Evolutionary conservation across 2,113 vertebrate genomes (phyloP).

Genomic region (Oryzias curvinotus): DNA sequence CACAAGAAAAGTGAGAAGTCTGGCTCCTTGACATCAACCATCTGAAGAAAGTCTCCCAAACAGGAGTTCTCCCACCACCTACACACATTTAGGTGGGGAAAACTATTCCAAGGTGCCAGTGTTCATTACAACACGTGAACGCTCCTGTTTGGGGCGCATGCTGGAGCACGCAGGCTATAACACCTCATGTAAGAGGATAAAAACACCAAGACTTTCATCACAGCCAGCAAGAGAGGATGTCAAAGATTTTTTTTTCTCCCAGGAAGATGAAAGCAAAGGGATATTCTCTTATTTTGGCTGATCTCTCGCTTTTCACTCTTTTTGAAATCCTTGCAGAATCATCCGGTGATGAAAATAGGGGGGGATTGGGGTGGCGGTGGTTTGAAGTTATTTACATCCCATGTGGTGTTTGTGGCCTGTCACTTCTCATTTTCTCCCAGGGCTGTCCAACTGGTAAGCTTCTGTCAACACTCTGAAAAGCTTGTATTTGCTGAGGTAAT

Average conservation of each 20-base stretch:
- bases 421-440: slow-evolving; percentile 71
- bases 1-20: neutral
- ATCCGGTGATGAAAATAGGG: slow-evolving; percentile 40
- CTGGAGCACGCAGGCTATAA: slow-evolving; percentile 25
- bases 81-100: slow-evolving; percentile 43
- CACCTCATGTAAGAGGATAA: slow-evolving; percentile 76
- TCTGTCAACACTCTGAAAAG: slow-evolving; percentile 67
- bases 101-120: slow-evolving; percentile 27
- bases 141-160: neutral
- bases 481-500: slow-evolving; percentile 72
- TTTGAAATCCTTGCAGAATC: slow-evolving; percentile 67
- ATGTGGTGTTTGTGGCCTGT: slow-evolving; percentile 71
- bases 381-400: slow-evolving; percentile 72
- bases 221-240: slow-evolving; percentile 65
- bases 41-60: neutral
- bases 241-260: slow-evolving; percentile 62
- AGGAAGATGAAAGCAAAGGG: slow-evolving; percentile 74
- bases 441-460: slow-evolving; percentile 61
- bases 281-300: slow-evolving; percentile 73
- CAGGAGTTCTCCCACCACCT: slow-evolving; percentile 40
- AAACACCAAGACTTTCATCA: slow-evolving; percentile 72
- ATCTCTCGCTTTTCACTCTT: slow-evolving; percentile 50
- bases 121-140: slow-evolving; percentile 19
- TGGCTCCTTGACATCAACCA: neutral
- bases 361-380: slow-evolving; percentile 18